These are phyloP conservation scores for Tylochromis polylepis DNA, from an alignment of 2,113 vertebrate genomes.

Conservation along the genomic window DNA sequence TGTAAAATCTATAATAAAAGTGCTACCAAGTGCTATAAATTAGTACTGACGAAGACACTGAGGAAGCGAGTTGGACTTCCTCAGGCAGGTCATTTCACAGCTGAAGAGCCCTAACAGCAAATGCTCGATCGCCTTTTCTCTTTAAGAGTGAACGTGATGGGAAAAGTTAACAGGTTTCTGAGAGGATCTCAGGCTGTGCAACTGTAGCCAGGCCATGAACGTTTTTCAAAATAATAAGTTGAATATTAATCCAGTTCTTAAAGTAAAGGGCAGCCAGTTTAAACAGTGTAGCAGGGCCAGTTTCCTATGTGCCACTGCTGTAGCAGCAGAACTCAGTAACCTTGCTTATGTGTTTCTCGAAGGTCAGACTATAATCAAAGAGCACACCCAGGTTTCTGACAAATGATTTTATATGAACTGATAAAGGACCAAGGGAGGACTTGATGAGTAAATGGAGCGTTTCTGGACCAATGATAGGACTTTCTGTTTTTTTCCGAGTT, in stretches of 20 bases:
- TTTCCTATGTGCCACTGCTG: background rate
- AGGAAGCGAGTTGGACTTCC: background rate
- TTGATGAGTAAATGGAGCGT: background rate
- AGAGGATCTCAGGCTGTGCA: background rate
- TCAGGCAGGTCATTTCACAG: background rate
- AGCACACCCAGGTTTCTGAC: background rate
- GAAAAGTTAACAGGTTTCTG: background rate
- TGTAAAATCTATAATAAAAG: background rate
- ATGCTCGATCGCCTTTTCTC: background rate
- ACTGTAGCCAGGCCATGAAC: background rate
- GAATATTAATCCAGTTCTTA: background rate
- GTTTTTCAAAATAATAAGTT: background rate
- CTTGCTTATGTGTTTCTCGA: background rate
- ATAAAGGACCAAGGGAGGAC: background rate
- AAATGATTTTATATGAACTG: background rate
- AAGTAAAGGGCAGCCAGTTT: background rate
- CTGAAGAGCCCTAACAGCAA: background rate
- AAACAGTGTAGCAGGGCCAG: background rate
- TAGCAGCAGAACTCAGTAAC: background rate
- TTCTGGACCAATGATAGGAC: background rate
- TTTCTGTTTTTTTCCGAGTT: background rate
- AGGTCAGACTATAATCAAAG: too few relatives aligned
- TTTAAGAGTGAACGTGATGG: background rate
- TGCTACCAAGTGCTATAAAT: background rate
- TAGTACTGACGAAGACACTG: background rate